phyloP scores from a whole-genome alignment of 1,140 invertebrate species.

The Papilio polytes region DNA sequence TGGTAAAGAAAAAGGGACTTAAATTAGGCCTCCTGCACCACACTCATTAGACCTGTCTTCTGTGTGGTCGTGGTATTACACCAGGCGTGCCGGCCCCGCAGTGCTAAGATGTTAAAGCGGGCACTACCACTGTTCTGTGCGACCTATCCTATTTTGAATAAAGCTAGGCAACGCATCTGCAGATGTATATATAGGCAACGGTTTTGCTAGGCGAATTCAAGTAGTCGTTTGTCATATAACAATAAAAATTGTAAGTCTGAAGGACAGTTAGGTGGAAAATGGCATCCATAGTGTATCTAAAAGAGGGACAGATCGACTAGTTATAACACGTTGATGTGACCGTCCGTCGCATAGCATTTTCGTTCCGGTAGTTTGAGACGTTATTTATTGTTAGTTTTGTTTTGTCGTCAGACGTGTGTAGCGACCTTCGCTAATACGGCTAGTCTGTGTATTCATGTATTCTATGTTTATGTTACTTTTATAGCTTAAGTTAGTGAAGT shows the following conservation, averaged over 20 bases:
- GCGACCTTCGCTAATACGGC: background rate
- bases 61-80: too few species aligned
- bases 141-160: too few species aligned
- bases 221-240: too few species aligned
- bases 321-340: background rate
- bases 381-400: background rate
- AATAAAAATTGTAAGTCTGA: background rate
- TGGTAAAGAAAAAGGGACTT: too few species aligned
- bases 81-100: too few species aligned
- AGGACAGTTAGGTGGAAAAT: background rate
- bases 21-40: too few species aligned
- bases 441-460: background rate
- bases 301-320: background rate
- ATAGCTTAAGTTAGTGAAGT: background rate
- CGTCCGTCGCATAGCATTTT: background rate
- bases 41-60: too few species aligned
- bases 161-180: too few species aligned
- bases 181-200: too few species aligned
- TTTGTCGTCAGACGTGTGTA: background rate
- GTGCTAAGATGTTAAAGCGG: too few species aligned
- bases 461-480: background rate
- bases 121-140: too few species aligned
- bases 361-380: background rate
- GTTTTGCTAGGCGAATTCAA: too few species aligned
- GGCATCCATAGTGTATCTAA: background rate